Conservation (phyloP, 2,888 invertebrate species). For the Spilosoma lubricipeda region DNA sequence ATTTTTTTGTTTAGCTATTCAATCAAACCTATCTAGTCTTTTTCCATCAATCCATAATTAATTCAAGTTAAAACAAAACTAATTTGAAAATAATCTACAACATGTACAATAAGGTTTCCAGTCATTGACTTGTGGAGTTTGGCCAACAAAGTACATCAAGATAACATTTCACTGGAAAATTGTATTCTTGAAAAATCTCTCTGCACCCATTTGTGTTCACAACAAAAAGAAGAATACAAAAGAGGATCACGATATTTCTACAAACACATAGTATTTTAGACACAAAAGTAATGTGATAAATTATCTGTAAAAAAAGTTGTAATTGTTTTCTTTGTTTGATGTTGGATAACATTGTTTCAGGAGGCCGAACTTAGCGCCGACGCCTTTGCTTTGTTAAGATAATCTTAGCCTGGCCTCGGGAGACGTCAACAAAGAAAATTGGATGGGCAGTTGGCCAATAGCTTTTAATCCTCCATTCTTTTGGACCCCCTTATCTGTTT, state of each 20-base stretch:
- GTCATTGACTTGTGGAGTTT: conserved; percentile 1
- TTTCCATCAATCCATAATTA: neutral
- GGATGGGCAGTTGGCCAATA: conserved; percentile 85
- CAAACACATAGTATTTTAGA: conserved; percentile 54
- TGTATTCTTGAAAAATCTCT: conserved; percentile 17
- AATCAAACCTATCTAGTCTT: neutral
- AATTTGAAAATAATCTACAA: neutral
- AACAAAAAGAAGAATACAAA: conserved; percentile 46
- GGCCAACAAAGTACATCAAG: conserved; percentile 4
- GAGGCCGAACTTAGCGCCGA: conserved; percentile 61
- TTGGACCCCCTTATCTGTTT: conserved; percentile 80
- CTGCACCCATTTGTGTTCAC: conserved; percentile 14
- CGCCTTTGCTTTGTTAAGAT: conserved; percentile 83
- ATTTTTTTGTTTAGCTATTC: neutral
- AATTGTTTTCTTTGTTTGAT: conserved; percentile 66
- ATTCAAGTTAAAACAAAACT: neutral
- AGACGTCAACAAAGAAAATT: conserved; percentile 86
- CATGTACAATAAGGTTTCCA: neutral
- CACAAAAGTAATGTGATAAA: conserved; percentile 61
- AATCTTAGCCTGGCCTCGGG: conserved; percentile 79
- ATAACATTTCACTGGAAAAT: conserved; percentile 9
- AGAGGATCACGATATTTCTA: conserved; percentile 32
- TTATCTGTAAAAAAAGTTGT: conserved; percentile 67
- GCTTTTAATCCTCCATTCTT: conserved; percentile 82
- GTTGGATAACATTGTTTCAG: conserved; percentile 66